Base-by-base conservation (phyloP, 2,113 vertebrate genomes). In the Entosphenus tridentatus region DNA sequence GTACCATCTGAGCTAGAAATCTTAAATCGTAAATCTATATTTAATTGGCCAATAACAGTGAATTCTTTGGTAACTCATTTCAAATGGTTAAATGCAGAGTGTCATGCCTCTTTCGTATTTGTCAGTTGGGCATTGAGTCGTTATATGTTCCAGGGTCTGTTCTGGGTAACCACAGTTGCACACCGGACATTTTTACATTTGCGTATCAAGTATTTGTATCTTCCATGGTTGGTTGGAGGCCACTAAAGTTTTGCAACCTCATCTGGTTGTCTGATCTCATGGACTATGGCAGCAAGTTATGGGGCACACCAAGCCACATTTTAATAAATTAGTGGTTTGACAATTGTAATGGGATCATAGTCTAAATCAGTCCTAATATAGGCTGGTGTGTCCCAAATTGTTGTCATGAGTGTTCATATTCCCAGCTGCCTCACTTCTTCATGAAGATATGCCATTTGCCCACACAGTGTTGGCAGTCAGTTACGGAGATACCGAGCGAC, bases 391-490 rank as follows among this genome's bases (percentile, higher is more conserved):
- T 12, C 54, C 68, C 4, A 56, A 62, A 62, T 62, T 62, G 8
- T 8, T 9, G 16, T 55, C 54, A 12, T 55, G 21, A 11, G 18
- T 55, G 70, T 73, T 12, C 13, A 14, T 69, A 57, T 13, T 71
- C 58, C 56, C 57, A 57, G 16, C 57, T 10, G 14, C 10, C 56
- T 39, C 12, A 12, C 17, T 57, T 10, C 17, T 57, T 14, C 56
- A 68, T n/a, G 68, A 57, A 68, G 4, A 71, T 55, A 12, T 71
- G 9, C 68, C 73, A 18, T 71, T 75, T 57, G 69, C 57, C 62
- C 21, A 3, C 65, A 21, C 75, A 98, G 93, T 96, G 74, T 76
- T 98, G 80, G 89, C 91, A 59, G 95, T 98, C 78, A 85, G 87
- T 72, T 82, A 95, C 18, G 81, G 81, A 69, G 92, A 98, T 76